A percentile compares a stretch with the other conserved stretches of the same genome.
These are phyloP conservation scores for Catalaphyllia jardinei DNA, from an alignment of 64 coral and sea anemone species.

Conservation along the genomic window DNA sequence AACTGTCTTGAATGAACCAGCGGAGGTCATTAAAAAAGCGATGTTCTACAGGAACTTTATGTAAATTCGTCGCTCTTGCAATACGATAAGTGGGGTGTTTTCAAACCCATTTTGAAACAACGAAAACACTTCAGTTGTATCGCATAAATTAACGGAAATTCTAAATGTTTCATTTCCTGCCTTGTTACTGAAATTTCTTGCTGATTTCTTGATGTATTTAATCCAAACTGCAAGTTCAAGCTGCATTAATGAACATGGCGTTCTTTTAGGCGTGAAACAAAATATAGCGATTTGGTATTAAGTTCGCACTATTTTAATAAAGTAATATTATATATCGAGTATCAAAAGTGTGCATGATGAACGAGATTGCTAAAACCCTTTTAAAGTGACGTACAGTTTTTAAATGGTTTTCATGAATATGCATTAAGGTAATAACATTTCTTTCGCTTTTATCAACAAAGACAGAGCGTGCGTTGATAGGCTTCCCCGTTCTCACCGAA, in stretches of 20 bases:
- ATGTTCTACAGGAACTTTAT: not conserved
- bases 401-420: conserved; percentile 26
- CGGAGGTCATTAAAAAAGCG: not conserved
- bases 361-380: not conserved
- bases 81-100: not conserved
- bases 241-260: too few relatives aligned
- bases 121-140: not conserved
- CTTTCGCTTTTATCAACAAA: conserved; percentile 5
- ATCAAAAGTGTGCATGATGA: not conserved
- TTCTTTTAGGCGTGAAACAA: too few relatives aligned
- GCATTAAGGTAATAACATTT: conserved; percentile 4
- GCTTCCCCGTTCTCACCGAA: not conserved
- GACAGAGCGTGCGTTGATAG: conserved; percentile 20
- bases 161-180: not conserved
- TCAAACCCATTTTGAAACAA: not conserved
- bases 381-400: not conserved
- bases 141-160: not conserved
- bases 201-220: too few relatives aligned
- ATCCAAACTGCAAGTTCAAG: too few relatives aligned
- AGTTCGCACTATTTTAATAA: not conserved
- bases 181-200: not conserved
- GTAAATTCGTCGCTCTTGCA: not conserved
- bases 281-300: too few relatives aligned
- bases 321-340: not conserved
- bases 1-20: not conserved